phyloP scores from a whole-genome alignment of 2,797 vertebrate species.

The Dipus sagitta region DNA sequence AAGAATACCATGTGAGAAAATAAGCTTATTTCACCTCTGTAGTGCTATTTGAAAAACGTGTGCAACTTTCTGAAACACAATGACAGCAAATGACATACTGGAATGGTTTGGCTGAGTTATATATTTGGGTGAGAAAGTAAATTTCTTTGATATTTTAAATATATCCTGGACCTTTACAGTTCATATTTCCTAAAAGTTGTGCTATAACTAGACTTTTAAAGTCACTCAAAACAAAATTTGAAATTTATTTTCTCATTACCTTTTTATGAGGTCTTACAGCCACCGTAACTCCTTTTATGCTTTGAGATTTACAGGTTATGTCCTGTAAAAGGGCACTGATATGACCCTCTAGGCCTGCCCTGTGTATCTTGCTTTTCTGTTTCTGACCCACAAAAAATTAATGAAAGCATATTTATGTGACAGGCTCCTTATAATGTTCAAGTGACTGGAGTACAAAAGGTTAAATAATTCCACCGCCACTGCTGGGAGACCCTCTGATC shows the following conservation, averaged over 20 bases:
- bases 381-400: conserved; percentile 69
- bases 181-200: conserved; percentile 77
- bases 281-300: conserved; percentile 74
- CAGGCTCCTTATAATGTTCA: conserved; percentile 63
- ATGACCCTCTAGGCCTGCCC: conserved; percentile 68
- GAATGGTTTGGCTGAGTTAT: conserved; percentile 61
- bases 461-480: conserved; percentile 68
- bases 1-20: conserved; percentile 62
- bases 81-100: conserved; percentile 67
- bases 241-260: conserved; percentile 85
- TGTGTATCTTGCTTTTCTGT: conserved; percentile 74
- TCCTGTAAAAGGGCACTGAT: conserved; percentile 75
- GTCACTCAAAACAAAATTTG: conserved; percentile 79
- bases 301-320: conserved; percentile 83
- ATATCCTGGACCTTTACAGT: conserved; percentile 69
- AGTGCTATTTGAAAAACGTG: conserved; percentile 64
- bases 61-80: conserved; percentile 65
- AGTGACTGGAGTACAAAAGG: conserved; percentile 63
- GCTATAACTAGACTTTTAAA: conserved; percentile 79
- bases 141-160: conserved; percentile 71
- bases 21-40: conserved; percentile 58
- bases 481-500: conserved; percentile 40
- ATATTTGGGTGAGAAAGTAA: conserved; percentile 73
- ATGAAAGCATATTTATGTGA: conserved; percentile 68
- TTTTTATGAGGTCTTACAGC: conserved; percentile 84